Evolutionary conservation across 30 jellyfish, hydroid and myxozoan genomes (phyloP).

Genomic region (Chrysaora quinquecirrha): DNA sequence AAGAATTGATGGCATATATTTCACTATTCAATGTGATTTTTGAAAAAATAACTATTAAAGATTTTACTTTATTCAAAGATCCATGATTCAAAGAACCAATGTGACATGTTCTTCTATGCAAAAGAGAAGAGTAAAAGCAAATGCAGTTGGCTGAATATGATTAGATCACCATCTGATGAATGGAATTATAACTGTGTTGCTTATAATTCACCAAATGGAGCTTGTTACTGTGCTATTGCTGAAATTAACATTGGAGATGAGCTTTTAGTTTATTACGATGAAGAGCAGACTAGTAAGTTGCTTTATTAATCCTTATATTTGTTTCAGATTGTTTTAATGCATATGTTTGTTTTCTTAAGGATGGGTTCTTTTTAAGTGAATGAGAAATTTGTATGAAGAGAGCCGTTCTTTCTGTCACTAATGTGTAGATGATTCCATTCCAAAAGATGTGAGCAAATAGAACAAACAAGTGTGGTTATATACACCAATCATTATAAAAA

Average conservation of each 20-base stretch:
- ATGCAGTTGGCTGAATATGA: slow-evolving; percentile 72
- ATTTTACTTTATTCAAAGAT: slow-evolving; percentile 22
- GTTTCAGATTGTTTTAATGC: no score
- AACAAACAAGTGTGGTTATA: no score
- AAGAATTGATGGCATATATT: no score
- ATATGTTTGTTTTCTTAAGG: no score
- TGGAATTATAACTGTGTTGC: slow-evolving; percentile 21
- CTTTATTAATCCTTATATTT: not conserved
- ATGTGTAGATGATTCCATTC: no score
- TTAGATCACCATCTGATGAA: slow-evolving; percentile 50
- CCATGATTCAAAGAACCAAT: slow-evolving; percentile 23
- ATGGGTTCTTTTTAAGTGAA: no score
- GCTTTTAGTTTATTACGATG: slow-evolving; percentile 47
- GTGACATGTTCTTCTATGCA: slow-evolving; percentile 30
- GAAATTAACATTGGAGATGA: slow-evolving; percentile 54
- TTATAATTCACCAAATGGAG: slow-evolving; percentile 40
- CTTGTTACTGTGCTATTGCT: slow-evolving; percentile 42
- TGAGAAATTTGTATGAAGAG: no score
- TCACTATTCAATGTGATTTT: no score
- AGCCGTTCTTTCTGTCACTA: no score
- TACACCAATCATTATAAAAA: no score
- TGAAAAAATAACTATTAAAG: no score
- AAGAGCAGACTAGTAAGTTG: slow-evolving; percentile 13
- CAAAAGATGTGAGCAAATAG: no score
- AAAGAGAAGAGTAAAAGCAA: slow-evolving; percentile 26